Evolutionary conservation across 2,888 invertebrate species (phyloP).

Genomic region (Platerodrilus igneus): DNA sequence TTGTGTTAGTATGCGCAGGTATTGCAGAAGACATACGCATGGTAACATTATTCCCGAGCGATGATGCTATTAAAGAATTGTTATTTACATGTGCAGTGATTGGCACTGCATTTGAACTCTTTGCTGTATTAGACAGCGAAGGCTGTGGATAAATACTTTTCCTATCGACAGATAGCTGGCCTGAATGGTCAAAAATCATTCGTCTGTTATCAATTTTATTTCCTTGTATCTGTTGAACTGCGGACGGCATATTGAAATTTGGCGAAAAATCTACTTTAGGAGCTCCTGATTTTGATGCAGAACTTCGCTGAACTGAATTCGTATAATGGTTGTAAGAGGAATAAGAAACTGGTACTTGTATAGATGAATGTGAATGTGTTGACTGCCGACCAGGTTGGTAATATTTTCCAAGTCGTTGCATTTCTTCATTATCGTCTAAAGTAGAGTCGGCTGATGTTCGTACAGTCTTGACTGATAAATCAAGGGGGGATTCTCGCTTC

Average conservation of each 20-base stretch:
- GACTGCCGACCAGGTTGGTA: conserved; percentile 35
- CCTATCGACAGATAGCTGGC: conserved; percentile 15
- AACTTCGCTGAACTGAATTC: conserved; percentile 36
- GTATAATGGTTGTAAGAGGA: conserved; percentile 36
- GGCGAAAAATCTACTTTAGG: conserved; percentile 78
- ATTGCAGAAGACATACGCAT: too few species aligned
- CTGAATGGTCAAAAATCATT: too few species aligned
- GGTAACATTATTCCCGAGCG: too few species aligned
- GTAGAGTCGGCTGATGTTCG: conserved; percentile 86
- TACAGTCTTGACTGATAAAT: conserved; percentile 84
- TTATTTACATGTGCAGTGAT: conserved; percentile 32
- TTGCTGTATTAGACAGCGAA: conserved; percentile 1
- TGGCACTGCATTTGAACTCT: conserved; percentile 23
- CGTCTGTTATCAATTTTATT: conserved; percentile 18
- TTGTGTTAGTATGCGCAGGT: too few species aligned
- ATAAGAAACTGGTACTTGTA: conserved; percentile 31
- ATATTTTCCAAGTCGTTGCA: conserved; percentile 36
- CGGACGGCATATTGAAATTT: conserved; percentile 59
- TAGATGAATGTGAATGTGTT: conserved; percentile 30
- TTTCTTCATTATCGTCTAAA: conserved; percentile 58
- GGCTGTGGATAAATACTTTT: conserved; percentile 15
- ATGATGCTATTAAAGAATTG: too few species aligned
- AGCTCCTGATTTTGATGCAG: conserved; percentile 46
- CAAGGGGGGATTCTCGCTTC: conserved; percentile 75
- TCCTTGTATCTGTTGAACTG: conserved; percentile 27